phyloP scores from a whole-genome alignment of 2,888 invertebrate species.

The Orchestes rusci region DNA sequence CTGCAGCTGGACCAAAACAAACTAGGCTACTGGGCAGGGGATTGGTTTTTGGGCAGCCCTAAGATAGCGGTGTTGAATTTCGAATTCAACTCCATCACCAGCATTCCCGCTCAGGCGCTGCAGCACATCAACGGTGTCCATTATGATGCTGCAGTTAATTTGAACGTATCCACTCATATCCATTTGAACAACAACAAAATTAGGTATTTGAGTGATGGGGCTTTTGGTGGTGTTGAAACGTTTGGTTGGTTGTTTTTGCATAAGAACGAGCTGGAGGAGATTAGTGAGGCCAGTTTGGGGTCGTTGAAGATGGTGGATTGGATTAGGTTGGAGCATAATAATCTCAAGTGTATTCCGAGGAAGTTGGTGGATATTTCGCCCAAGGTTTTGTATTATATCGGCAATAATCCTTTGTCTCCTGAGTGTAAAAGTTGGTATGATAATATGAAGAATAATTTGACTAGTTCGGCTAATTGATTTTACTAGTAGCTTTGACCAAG shows the following conservation, averaged over 20 bases:
- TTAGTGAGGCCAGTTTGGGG: conserved; percentile 33
- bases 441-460: conserved; percentile 22
- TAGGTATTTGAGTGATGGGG: conserved; percentile 30
- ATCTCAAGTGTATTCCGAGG: conserved; percentile 34
- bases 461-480: too few species aligned
- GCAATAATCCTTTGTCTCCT: conserved; percentile 35
- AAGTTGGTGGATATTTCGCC: conserved; percentile 35
- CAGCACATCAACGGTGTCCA: conserved; percentile 29
- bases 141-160: conserved; percentile 22
- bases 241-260: conserved; percentile 33
- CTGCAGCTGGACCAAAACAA: conserved; percentile 33
- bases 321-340: conserved; percentile 36
- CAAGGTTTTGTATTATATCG: conserved; percentile 35
- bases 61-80: conserved; percentile 30
- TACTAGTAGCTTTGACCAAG: too few species aligned
- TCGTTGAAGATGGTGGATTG: conserved; percentile 34
- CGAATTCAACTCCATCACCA: conserved; percentile 31
- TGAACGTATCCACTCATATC: conserved; percentile 28
- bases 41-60: conserved; percentile 33
- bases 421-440: conserved; percentile 31
- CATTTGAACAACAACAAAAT: conserved; percentile 32
- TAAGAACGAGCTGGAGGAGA: conserved; percentile 31
- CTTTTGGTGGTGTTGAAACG: conserved; percentile 31
- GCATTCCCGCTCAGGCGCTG: conserved; percentile 29
- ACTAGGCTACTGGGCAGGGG: conserved; percentile 28